These are phyloP conservation scores for Egretta garzetta DNA, from an alignment of 2,113 vertebrate species.

Conservation along the genomic window DNA sequence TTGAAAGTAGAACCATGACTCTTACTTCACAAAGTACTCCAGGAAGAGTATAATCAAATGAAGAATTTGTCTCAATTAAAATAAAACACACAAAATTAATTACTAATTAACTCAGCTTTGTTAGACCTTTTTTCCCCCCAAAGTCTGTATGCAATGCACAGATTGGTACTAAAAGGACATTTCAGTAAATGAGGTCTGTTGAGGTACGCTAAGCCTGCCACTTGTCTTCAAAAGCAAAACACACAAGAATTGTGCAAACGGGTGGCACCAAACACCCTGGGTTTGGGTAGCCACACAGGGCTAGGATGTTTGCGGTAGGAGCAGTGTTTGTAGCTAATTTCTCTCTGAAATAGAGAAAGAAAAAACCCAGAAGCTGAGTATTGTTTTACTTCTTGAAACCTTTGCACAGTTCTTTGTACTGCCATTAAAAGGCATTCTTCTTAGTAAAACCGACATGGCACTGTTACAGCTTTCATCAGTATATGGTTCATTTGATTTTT, in stretches of 20 bases:
- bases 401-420: neutral
- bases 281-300: neutral
- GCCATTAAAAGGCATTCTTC: neutral
- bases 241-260: neutral
- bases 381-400: neutral
- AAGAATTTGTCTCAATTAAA: conserved; percentile 13
- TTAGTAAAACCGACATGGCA: neutral
- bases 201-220: neutral
- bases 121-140: neutral
- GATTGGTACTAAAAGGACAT: neutral
- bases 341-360: neutral
- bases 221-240: conserved; percentile 12
- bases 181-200: neutral
- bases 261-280: neutral
- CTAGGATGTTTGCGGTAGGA: neutral
- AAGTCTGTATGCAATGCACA: neutral
- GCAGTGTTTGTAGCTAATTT: neutral
- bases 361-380: neutral
- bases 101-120: neutral
- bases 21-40: neutral
- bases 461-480: neutral
- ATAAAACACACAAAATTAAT: neutral
- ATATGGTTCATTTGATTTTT: conserved; percentile 38
- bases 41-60: neutral
- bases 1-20: neutral